These are phyloP conservation scores for Muntiacus reevesi DNA, from an alignment of 2,113 vertebrate species.

Conservation along the genomic window DNA sequence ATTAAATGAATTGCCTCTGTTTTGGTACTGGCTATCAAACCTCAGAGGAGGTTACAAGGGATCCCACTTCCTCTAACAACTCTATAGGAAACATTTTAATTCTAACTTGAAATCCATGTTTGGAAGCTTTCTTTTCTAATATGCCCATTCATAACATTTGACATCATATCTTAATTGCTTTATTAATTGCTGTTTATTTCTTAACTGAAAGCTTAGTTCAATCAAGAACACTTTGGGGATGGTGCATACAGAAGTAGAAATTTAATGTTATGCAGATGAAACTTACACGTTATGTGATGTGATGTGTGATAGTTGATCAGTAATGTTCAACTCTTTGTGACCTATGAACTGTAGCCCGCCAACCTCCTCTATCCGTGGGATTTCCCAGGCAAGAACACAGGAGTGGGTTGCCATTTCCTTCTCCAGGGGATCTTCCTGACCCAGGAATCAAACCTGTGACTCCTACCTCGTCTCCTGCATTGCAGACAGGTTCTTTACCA, in stretches of 20 bases:
- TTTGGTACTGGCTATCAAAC: not conserved
- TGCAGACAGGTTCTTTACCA: not conserved
- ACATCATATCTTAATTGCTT: not conserved
- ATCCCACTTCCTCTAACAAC: not conserved
- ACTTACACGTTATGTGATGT: not conserved
- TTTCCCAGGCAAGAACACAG: not conserved
- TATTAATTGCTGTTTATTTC: conserved; percentile 12
- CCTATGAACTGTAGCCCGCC: not conserved
- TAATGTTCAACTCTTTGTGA: not conserved
- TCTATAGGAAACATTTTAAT: not conserved
- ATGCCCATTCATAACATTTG: not conserved
- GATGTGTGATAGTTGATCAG: not conserved
- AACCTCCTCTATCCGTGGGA: not conserved
- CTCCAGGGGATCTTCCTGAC: not conserved
- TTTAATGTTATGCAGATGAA: not conserved
- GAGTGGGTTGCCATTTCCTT: not conserved
- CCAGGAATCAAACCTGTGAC: not conserved
- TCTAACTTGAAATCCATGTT: conserved; percentile 16
- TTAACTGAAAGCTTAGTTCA: conserved; percentile 22
- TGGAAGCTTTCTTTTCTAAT: not conserved
- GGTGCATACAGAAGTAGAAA: not conserved
- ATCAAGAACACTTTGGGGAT: not conserved
- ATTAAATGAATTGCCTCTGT: not conserved
- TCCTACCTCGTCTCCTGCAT: not conserved
- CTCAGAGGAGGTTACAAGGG: not conserved